A percentile compares a stretch with the other conserved stretches of the same genome.
Evolutionary conservation across 2,888 invertebrate species (phyloP).

Genomic region (Trachelus troglodyta): DNA sequence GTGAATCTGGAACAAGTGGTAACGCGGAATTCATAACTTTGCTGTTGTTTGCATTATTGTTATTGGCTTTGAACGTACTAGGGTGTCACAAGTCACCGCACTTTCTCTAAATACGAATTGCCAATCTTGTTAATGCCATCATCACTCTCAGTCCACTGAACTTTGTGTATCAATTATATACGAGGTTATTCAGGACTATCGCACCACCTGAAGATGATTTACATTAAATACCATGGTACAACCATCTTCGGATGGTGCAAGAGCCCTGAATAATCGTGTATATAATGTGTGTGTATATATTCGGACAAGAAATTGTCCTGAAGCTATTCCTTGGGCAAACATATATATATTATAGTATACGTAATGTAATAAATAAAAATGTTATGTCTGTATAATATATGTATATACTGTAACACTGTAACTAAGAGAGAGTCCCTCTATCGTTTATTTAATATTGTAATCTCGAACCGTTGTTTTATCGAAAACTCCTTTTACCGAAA

Average conservation of each 20-base stretch:
- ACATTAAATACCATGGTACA: no score
- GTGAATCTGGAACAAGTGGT: background rate
- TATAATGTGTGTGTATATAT: no score
- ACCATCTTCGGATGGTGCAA: no score
- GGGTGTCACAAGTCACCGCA: constrained; percentile 33
- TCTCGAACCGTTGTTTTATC: no score
- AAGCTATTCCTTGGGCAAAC: no score
- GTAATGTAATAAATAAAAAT: no score
- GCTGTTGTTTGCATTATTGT: background rate
- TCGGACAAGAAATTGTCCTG: no score
- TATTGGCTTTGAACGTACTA: constrained; percentile 19
- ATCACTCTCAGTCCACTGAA: constrained; percentile 41
- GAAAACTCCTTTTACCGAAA: no score
- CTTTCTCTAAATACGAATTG: constrained; percentile 55
- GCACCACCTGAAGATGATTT: no score
- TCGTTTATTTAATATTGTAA: no score
- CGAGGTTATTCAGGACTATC: background rate
- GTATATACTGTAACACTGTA: background rate
- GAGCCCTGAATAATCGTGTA: no score
- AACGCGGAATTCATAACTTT: background rate
- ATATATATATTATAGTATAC: no score
- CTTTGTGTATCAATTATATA: constrained; percentile 13
- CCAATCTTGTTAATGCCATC: constrained; percentile 45
- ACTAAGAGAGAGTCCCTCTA: background rate
- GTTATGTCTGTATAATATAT: background rate